Conservation (phyloP, 2,797 vertebrate species). For the Pangasius sanitwongsei region DNA sequence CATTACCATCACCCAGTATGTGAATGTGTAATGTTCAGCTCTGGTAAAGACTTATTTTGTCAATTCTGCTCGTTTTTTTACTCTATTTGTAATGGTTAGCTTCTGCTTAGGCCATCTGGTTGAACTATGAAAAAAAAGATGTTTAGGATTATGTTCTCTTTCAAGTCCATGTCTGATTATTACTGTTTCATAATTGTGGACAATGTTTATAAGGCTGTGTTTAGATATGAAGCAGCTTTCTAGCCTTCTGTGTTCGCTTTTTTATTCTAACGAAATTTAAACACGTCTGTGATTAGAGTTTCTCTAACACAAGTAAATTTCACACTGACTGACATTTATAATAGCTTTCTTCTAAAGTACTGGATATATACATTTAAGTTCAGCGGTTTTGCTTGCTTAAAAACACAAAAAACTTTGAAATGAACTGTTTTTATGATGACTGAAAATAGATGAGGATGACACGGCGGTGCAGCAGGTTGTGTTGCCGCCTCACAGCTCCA, state of each 20-base stretch:
- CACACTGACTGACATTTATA: neutral
- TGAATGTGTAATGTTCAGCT: neutral
- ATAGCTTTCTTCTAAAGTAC: neutral
- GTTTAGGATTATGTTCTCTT: neutral
- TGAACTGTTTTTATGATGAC: neutral
- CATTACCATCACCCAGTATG: neutral
- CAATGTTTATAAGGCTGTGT: neutral
- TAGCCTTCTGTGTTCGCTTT: neutral
- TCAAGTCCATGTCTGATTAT: neutral
- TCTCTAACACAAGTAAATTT: neutral
- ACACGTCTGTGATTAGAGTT: neutral
- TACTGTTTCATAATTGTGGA: neutral
- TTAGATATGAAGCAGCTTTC: neutral
- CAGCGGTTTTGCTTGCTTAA: neutral
- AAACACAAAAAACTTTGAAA: neutral
- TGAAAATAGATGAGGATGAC: neutral
- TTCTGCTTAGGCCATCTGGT: neutral
- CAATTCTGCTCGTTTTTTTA: neutral
- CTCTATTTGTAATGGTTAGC: neutral
- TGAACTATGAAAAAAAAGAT: neutral
- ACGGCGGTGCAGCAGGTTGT: neutral
- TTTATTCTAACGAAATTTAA: neutral
- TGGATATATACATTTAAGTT: neutral
- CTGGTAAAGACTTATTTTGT: neutral
- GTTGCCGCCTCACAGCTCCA: neutral